A percentile compares a stretch with the other conserved stretches of the same genome.
Evolutionary conservation across 2,888 invertebrate genomes (phyloP).

Genomic region (Campoplex nolae): DNA sequence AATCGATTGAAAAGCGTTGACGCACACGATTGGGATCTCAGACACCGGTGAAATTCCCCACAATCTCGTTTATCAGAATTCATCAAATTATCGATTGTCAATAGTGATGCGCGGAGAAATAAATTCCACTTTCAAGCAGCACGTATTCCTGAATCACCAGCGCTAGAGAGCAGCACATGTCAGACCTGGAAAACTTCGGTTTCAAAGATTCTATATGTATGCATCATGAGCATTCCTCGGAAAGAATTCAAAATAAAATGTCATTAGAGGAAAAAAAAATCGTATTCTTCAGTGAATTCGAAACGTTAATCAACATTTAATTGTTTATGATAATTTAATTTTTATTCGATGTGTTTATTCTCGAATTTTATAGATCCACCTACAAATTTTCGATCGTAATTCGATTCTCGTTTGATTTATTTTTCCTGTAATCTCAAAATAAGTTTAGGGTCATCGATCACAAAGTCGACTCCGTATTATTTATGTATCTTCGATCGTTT

Average conservation of each 20-base stretch:
- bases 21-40: neutral
- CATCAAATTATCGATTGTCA: neutral
- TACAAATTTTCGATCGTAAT: neutral
- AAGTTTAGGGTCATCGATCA: too few relatives aligned
- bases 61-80: slow-evolving; percentile 3
- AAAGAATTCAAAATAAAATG: neutral
- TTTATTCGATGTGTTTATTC: neutral
- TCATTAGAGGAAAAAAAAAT: neutral
- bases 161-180: neutral
- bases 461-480: too few relatives aligned
- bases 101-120: neutral
- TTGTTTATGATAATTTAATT: neutral
- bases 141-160: neutral
- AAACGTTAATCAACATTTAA: neutral
- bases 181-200: neutral
- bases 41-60: neutral
- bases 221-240: neutral
- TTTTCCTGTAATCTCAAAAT: too few relatives aligned
- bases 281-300: neutral
- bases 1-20: neutral
- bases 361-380: neutral
- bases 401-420: neutral
- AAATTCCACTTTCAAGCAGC: slow-evolving; percentile 4
- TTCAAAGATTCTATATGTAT: neutral
- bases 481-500: too few relatives aligned